Base-by-base conservation (phyloP, 2,888 invertebrate species). In the Lepidocyrtoides sp. region DNA sequence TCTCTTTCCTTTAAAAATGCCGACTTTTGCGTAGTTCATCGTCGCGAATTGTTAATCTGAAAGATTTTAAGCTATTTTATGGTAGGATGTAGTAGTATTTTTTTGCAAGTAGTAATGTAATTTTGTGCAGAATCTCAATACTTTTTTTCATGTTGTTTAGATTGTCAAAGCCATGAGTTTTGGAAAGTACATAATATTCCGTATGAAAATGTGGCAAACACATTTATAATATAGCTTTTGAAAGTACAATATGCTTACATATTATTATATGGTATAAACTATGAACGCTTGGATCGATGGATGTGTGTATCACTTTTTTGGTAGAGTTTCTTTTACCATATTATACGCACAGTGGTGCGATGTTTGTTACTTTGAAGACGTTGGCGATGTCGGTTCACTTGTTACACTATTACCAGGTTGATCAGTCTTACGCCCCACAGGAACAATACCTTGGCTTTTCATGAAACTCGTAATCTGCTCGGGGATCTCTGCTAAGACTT, bases 401-500 rank as follows among this genome's bases (percentile, higher is more conserved):
- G 82, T 72, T 82, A 72, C 60, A 75, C 36, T 48, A 60, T 66
- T 87, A 63, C 44, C 87, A 48, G 63, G 87, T 51, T 63, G 63
- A 66, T 81, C 81, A 88, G 88, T 82, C 66, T 84, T 87, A 29
- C 90, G 81, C 26, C 84, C 85, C 41, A 89, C 92, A 17, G 96
- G 96, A 92, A 95, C 95, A 87, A 96, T 95, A 51, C 95, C 95
- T 81, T 95, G 95, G 20, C 95, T 94, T 93, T 95, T 96, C 96
- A 96, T 96, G 93, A 95, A 95, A 7, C 95, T 94, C 8, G 95
- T 92, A 69, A 95, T 94, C 93, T 96, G 96, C 54, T 95, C 95
- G 0, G 96, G 96, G 14, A 96, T 96, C 94, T 96, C 96, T 7
- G 96, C 96, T 57, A 96, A 94, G n/a, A 96, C 96, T 77, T 94